Conservation (phyloP, 2,888 invertebrate genomes). For the Nephrotoma guestfalica region DNA sequence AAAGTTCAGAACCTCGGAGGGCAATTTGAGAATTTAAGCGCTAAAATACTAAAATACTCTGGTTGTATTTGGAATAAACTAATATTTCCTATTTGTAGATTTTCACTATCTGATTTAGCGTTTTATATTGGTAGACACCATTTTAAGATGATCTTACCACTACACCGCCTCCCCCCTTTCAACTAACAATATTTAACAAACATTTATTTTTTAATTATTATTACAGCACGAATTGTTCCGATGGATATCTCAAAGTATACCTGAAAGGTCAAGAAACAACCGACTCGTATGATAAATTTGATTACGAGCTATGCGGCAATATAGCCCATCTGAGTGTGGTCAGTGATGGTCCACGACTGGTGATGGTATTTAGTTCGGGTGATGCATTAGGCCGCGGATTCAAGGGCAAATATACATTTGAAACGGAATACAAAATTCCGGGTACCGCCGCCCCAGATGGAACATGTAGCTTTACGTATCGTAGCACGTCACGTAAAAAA, state of each 20-base stretch:
- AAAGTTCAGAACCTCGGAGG: no score
- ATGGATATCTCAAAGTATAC: slow-evolving; percentile 83
- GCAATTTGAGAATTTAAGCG: no score
- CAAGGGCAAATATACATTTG: slow-evolving; percentile 46
- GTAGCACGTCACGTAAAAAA: slow-evolving; percentile 69
- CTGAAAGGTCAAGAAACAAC: slow-evolving; percentile 84
- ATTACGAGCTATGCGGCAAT: slow-evolving; percentile 82
- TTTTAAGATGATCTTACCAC: no score
- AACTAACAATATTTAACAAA: neutral
- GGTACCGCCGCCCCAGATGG: slow-evolving; percentile 89
- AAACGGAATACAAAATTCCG: slow-evolving; percentile 79
- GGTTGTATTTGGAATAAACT: no score
- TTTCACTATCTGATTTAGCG: no score
- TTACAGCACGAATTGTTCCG: slow-evolving; percentile 52
- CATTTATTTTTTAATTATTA: neutral
- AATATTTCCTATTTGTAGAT: no score
- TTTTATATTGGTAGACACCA: no score
- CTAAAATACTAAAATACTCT: no score
- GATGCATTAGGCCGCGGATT: slow-evolving; percentile 82
- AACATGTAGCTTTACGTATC: slow-evolving; percentile 82
- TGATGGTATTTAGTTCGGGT: slow-evolving; percentile 91
- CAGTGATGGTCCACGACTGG: slow-evolving; percentile 83
- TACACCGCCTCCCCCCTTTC: neutral
- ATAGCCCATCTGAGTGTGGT: slow-evolving; percentile 63
- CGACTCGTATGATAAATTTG: slow-evolving; percentile 86